Percentiles rank a stretch among this genome's conserved stretches.
These are phyloP conservation scores for Tachina grossa DNA, from an alignment of 2,888 invertebrate genomes.

Conservation along the genomic window DNA sequence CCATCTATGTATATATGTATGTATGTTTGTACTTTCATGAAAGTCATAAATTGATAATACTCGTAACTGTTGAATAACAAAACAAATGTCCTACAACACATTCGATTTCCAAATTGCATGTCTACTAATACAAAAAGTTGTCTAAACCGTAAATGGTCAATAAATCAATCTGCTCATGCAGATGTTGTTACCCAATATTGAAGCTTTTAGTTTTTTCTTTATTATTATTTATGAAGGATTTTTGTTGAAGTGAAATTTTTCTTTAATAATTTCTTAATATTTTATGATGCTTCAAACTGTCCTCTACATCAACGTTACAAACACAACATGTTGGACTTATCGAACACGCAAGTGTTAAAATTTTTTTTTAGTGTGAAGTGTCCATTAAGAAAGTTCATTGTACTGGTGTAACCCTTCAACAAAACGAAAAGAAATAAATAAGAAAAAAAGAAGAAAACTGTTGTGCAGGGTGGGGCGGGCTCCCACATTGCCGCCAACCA, in stretches of 20 bases:
- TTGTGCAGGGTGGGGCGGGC: neutral
- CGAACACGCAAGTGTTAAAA: conserved; percentile 48
- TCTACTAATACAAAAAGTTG: conserved; percentile 33
- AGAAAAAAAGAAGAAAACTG: neutral
- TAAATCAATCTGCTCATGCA: conserved; percentile 52
- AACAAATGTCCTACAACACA: conserved; percentile 1
- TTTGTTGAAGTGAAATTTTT: conserved; percentile 43
- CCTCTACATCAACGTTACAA: conserved; percentile 36
- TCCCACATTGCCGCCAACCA: conserved; percentile 20
- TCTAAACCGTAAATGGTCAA: conserved; percentile 35
- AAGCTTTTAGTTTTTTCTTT: conserved; percentile 14
- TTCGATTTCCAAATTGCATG: conserved; percentile 49
- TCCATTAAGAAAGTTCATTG: conserved; percentile 59
- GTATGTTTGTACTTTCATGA: neutral
- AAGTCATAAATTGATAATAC: conserved; percentile 23
- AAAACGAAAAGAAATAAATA: conserved; percentile 15
- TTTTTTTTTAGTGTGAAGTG: conserved; percentile 29
- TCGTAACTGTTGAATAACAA: conserved; percentile 21
- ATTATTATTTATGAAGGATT: conserved; percentile 50
- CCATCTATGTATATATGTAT: neutral
- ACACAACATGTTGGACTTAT: conserved; percentile 4
- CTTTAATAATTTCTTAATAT: conserved; percentile 48
- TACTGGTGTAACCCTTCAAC: conserved; percentile 66
- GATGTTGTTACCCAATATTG: conserved; percentile 37
- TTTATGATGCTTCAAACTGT: conserved; percentile 60